Evolutionary conservation across 2,888 invertebrate species (phyloP).

Genomic region (Apantesis nais): DNA sequence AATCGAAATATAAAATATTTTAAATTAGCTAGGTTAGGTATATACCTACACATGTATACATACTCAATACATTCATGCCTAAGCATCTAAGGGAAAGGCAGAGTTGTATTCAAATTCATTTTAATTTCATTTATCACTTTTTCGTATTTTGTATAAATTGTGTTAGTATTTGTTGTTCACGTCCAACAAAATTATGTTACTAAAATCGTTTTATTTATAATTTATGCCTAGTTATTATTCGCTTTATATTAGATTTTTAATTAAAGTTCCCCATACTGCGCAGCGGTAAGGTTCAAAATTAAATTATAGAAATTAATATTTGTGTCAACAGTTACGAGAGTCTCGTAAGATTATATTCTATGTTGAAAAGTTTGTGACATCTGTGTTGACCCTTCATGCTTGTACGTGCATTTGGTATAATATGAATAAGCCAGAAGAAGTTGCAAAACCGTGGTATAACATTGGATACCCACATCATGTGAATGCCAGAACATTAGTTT

Average conservation of each 20-base stretch:
- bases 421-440: constrained; percentile 37
- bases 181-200: background rate
- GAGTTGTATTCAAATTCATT: too few species aligned
- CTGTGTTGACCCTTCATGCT: constrained; percentile 62
- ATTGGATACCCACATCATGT: constrained; percentile 64
- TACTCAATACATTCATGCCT: too few species aligned
- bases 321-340: constrained; percentile 61
- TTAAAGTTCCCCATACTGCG: background rate
- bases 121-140: too few species aligned
- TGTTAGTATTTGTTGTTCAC: too few species aligned
- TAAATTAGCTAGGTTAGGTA: too few species aligned
- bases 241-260: background rate
- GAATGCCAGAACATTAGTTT: constrained; percentile 58
- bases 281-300: background rate
- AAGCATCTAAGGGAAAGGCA: too few species aligned
- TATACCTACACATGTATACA: too few species aligned
- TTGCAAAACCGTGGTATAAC: constrained; percentile 45
- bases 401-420: constrained; percentile 69
- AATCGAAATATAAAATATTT: too few species aligned
- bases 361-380: constrained; percentile 59
- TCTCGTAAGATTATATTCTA: constrained; percentile 64
- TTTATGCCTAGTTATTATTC: background rate
- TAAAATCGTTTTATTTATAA: background rate
- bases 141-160: too few species aligned
- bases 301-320: background rate